phyloP scores from a whole-genome alignment of 1,140 invertebrate species.

The Ips typographus region DNA sequence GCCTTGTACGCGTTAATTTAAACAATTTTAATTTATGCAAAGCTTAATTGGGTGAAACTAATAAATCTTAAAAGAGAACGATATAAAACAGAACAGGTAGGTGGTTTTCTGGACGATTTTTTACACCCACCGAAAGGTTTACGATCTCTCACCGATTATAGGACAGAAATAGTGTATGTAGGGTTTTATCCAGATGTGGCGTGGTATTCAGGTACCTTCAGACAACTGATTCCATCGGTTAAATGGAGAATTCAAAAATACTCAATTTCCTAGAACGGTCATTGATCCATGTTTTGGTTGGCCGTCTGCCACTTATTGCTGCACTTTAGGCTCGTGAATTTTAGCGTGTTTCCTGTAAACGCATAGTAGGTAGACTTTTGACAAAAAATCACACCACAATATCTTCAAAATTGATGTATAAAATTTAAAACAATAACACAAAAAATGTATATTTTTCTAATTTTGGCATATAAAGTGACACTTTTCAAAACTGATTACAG shows the following conservation, averaged over 20 bases:
- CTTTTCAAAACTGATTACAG: too few species aligned
- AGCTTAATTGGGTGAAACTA: constrained; percentile 20
- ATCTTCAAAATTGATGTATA: too few species aligned
- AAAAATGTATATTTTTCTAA: too few species aligned
- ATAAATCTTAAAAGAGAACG: constrained; percentile 12
- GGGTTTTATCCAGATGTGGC: too few species aligned
- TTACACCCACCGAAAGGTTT: background rate
- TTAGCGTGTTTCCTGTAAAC: constrained; percentile 13
- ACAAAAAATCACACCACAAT: too few species aligned
- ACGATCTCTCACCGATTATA: background rate
- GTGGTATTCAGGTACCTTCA: too few species aligned
- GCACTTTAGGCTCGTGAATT: constrained; percentile 5
- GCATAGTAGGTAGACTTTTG: too few species aligned
- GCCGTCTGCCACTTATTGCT: constrained; percentile 16
- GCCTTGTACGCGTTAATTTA: constrained; percentile 11
- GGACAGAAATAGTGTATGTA: background rate
- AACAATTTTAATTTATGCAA: constrained; percentile 22
- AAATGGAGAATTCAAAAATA: constrained; percentile 10
- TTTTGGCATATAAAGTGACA: too few species aligned
- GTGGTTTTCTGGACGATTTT: background rate
- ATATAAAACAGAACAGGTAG: constrained; percentile 15
- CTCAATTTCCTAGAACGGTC: constrained; percentile 25
- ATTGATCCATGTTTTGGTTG: constrained; percentile 20
- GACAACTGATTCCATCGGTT: too few species aligned
- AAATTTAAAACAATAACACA: too few species aligned